Evolutionary conservation across 2,797 vertebrate species (phyloP), one percentile per base, ranked within the genome.

Genomic region (Pangasius djambal): DNA sequence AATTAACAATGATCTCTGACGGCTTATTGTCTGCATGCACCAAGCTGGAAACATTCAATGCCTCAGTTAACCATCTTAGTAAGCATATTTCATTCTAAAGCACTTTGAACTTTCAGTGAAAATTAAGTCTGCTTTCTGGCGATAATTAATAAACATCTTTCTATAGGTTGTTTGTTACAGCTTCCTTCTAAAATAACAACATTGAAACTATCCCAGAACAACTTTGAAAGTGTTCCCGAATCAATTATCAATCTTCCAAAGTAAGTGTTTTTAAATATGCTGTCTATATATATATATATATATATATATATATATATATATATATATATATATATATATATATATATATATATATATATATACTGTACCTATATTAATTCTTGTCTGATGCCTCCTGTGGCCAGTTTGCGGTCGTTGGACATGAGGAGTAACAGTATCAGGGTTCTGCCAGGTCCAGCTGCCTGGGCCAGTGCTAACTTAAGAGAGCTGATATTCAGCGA

Each of bases 401-500:
- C 65, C 67, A 99, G 98, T 90, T 95, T 99, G 91, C 94, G 97
- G 28, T 98, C 97, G 0, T 91, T 99, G 87, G 98, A 99, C 93
- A 96, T 99, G 96, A 97, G 96, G 91, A 96, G 94, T 93, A 99
- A 99, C 92, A 91, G 89, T 57, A 97, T 99, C 0, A n/a, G 90
- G 0, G 93, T 75, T 63, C 94, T 99, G 6, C 98, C 98, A 1
- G 95, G 96, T 5, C 98, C 98, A 0, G 88, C 87, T 0, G 90
- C 89, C 44, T 99, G 99, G 99, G 94, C 94, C 52, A 98, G 98
- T 18, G 89, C 93, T 70, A 99, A 97, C 92, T 96, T 99, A 83
- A 93, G 97, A 87, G 99, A 99, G 93, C 95, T 99, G 79, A 94
- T 99, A 84, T 97, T 99, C 92, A 98, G 96, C 91, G 94, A 97